These are phyloP conservation scores for Microtus agrestis DNA, from an alignment of 2,797 vertebrate genomes.

Conservation along the genomic window DNA sequence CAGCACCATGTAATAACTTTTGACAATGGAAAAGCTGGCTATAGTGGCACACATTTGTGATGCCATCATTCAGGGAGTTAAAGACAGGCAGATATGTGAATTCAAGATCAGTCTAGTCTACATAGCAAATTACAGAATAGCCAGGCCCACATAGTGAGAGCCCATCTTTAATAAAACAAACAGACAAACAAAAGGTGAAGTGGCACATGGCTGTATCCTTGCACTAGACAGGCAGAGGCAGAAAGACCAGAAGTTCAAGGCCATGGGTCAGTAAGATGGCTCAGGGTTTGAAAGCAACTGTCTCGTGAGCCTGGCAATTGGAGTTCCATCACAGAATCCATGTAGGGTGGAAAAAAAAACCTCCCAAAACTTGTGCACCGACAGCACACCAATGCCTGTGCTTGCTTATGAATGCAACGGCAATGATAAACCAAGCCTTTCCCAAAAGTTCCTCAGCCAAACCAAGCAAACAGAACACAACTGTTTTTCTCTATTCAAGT, in stretches of 20 bases:
- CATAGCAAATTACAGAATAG: no score
- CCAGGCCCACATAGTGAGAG: no score
- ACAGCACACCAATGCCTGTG: accelerated
- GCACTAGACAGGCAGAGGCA: no score
- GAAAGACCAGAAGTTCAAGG: no score
- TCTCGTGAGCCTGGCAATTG: background rate
- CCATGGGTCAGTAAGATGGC: no score
- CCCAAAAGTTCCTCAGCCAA: background rate
- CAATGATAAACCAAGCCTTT: background rate
- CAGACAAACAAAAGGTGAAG: no score
- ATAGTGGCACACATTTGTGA: background rate
- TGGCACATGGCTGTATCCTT: no score
- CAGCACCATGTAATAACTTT: background rate
- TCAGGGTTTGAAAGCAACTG: no score
- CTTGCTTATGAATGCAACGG: no score
- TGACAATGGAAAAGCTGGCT: background rate
- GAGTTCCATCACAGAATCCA: background rate
- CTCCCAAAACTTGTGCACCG: background rate
- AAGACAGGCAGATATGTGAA: background rate
- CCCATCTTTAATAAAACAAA: no score
- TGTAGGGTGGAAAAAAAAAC: background rate
- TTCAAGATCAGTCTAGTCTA: no score
- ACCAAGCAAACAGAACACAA: background rate
- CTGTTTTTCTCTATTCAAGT: background rate
- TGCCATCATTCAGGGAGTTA: background rate